Evolutionary conservation across 2,113 vertebrate species (phyloP).

Genomic region (Gracilinanus agilis): DNA sequence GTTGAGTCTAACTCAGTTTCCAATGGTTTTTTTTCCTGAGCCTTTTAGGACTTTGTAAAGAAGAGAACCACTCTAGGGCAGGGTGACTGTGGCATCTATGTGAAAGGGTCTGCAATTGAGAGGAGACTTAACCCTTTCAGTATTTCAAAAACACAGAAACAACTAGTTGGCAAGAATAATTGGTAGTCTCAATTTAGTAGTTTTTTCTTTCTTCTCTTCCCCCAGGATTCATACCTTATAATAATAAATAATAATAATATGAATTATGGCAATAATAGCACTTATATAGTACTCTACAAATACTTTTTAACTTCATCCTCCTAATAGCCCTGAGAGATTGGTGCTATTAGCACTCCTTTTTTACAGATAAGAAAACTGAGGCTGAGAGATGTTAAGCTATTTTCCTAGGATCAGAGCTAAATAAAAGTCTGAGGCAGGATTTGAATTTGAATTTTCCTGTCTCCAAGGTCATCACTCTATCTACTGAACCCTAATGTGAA

Average conservation of each 20-base stretch:
- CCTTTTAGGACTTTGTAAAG: constrained; percentile 15
- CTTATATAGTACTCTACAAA: background rate
- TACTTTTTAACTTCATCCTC: background rate
- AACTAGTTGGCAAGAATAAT: background rate
- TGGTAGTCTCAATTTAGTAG: background rate
- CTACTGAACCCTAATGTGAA: background rate
- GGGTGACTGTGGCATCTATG: background rate
- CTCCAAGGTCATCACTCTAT: too few relatives aligned
- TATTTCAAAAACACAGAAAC: background rate
- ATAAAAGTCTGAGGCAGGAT: background rate
- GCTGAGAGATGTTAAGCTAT: background rate
- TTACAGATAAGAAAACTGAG: background rate
- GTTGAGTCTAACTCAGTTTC: constrained; percentile 40
- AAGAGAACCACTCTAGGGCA: background rate
- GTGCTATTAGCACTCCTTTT: background rate
- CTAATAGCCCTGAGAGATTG: background rate
- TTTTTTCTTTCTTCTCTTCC: background rate
- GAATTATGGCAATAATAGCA: background rate
- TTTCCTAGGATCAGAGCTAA: background rate
- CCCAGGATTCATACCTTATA: background rate
- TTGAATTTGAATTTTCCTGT: background rate
- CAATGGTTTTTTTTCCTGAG: background rate
- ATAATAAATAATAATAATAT: background rate
- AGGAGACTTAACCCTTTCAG: background rate
- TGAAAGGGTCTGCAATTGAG: background rate